phyloP scores from a whole-genome alignment of 2,888 invertebrate species.

The Cantharis lateralis region DNA sequence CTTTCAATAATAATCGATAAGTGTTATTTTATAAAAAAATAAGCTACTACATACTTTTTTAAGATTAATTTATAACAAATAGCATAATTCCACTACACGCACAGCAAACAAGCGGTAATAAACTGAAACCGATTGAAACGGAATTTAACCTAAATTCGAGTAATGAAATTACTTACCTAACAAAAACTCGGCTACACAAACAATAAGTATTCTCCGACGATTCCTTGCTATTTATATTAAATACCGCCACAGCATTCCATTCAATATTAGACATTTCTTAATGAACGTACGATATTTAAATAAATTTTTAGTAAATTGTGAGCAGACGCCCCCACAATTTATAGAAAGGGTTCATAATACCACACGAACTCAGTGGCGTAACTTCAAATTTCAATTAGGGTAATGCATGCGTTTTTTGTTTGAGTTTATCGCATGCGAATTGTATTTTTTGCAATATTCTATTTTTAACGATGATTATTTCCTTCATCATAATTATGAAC shows the following conservation, averaged over 20 bases:
- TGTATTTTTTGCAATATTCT: too few relatives aligned
- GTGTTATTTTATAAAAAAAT: not conserved
- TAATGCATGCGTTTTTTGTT: too few relatives aligned
- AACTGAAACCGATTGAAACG: not conserved
- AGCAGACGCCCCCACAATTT: not conserved
- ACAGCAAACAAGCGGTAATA: not conserved
- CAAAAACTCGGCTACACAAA: constrained; percentile 71
- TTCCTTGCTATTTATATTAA: constrained; percentile 60
- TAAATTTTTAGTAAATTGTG: not conserved
- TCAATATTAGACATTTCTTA: constrained; percentile 58
- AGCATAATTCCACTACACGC: not conserved
- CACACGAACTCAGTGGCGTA: not conserved
- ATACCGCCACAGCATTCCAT: constrained; percentile 73
- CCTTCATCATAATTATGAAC: too few relatives aligned
- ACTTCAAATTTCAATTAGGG: not conserved
- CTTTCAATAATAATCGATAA: not conserved
- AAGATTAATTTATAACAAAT: not conserved
- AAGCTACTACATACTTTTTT: not conserved
- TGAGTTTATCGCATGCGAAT: too few relatives aligned
- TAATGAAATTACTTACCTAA: constrained; percentile 60
- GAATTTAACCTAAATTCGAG: constrained; percentile 43
- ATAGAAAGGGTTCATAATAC: not conserved
- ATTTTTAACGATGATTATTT: too few relatives aligned
- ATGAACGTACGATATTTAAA: not conserved
- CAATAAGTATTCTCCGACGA: constrained; percentile 62